Conservation (phyloP, 2,113 vertebrate genomes). For the Mungos mungo region DNA sequence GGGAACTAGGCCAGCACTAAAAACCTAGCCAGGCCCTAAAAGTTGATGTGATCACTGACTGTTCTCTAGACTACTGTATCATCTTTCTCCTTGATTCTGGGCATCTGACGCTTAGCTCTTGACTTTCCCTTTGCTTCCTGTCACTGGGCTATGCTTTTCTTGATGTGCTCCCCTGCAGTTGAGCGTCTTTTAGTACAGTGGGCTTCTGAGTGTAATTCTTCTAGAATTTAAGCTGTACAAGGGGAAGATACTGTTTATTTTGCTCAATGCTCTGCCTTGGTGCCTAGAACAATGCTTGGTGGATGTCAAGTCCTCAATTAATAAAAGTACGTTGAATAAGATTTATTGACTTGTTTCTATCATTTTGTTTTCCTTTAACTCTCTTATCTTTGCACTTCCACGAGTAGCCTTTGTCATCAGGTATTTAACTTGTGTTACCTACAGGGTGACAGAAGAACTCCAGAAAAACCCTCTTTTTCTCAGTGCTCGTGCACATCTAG, state of each 20-base stretch:
- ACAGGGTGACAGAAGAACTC: not conserved
- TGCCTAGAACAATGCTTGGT: not conserved
- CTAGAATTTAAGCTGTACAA: not conserved
- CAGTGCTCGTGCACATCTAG: not conserved
- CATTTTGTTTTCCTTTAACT: not conserved
- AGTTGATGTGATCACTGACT: not conserved
- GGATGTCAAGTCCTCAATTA: not conserved
- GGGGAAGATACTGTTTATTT: not conserved
- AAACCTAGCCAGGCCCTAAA: not conserved
- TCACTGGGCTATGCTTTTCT: not conserved
- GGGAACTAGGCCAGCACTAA: not conserved
- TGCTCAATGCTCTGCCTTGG: not conserved
- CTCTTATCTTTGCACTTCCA: not conserved
- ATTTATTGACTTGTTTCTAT: not conserved
- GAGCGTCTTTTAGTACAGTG: not conserved
- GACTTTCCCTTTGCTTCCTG: not conserved
- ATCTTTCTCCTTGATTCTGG: not conserved
- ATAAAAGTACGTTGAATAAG: not conserved
- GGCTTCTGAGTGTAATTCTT: not conserved
- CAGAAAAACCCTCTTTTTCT: not conserved
- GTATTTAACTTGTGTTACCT: not conserved
- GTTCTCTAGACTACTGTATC: not conserved
- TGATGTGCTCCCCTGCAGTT: not conserved
- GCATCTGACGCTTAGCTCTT: not conserved
- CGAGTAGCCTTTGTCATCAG: not conserved